Percentiles rank a stretch among this genome's conserved stretches.
Evolutionary conservation across 1,140 invertebrate species (phyloP).

Genomic region (Drosophila melanica): DNA sequence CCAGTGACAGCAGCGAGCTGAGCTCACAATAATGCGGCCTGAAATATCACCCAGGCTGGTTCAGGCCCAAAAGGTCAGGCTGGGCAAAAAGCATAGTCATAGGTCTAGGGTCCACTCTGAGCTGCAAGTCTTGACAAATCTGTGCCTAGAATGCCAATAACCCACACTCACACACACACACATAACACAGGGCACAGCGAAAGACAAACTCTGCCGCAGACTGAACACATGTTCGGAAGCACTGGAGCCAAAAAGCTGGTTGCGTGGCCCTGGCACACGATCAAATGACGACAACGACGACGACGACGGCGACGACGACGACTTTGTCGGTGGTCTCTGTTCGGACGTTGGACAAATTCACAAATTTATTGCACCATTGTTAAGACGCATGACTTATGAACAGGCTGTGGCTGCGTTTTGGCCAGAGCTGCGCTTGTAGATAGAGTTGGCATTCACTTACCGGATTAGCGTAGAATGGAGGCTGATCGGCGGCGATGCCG

Average conservation of each 20-base stretch:
- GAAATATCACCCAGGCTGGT: slow-evolving; percentile 60
- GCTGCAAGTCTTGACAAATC: slow-evolving; percentile 69
- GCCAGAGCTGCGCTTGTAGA: not conserved
- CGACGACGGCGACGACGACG: slow-evolving; percentile 16
- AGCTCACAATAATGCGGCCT: slow-evolving; percentile 58
- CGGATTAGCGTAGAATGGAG: slow-evolving; percentile 91
- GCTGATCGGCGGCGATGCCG: slow-evolving; percentile 90
- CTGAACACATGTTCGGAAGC: slow-evolving; percentile 68
- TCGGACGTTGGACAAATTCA: slow-evolving; percentile 75
- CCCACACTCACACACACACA: no score
- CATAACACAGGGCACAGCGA: slow-evolving; percentile 1
- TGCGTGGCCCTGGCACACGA: slow-evolving; percentile 60
- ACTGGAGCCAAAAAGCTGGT: slow-evolving; percentile 18
- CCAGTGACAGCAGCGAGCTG: slow-evolving; percentile 22
- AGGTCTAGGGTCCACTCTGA: slow-evolving; percentile 30
- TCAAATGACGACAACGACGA: slow-evolving; percentile 72
- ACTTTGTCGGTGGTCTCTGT: slow-evolving; percentile 64
- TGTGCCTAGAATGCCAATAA: slow-evolving; percentile 53
- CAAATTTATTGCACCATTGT: slow-evolving; percentile 81
- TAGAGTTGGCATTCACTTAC: slow-evolving; percentile 86
- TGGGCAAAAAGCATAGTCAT: slow-evolving; percentile 20
- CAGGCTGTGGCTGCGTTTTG: slow-evolving; percentile 26
- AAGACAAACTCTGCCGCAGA: slow-evolving; percentile 12
- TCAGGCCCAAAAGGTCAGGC: slow-evolving; percentile 12
- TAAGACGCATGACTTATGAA: slow-evolving; percentile 74